Base-by-base conservation (phyloP, 1,140 invertebrate genomes). In the Drosophila equinoxialis region DNA sequence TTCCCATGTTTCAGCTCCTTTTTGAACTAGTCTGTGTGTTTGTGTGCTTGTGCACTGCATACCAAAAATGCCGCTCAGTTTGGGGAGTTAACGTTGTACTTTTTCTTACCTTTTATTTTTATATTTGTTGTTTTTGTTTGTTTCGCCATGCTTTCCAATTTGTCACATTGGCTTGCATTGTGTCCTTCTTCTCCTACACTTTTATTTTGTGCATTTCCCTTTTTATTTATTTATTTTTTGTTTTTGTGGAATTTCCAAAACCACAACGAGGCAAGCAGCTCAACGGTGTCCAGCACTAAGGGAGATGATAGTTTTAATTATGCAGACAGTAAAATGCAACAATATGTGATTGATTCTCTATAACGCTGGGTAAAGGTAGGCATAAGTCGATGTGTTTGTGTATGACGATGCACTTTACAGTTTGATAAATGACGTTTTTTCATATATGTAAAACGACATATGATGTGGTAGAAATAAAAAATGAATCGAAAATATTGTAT, bases 71-170 rank as follows among this genome's bases (percentile, higher is more conserved):
- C 45, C 14, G 58, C 17, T 51, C 20, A 26, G 55, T 41, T 39
- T 55, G 62, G 23, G 17, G 37, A 48, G 26, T 67, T 58, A 45
- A 17, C 45, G 35, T 58, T 75, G 11, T n/a, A 17, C 37, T 23
- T 74, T 55, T 81, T 45, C 33, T 57, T 54, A 71, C 73, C 65
- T 66, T 55, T 80, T 23, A 23, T 51, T 23, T 51, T 17, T 20
- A 37, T 48, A 58, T 42, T 62, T 62, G 33, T 51, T 76, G 37
- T 64, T 61, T 63, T 74, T 74, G 54, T n/a, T 48, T 54, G 51
- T 14, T 71, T 30, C 14, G 41, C 63, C 66, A 75, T 79, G 82
- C 80, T 68, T 83, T 79, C 70, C 84, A 87, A 86, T 86, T 86
- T 86, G 84, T 86, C 83, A 87, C 67, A 77, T 67, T 79, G 70